These are phyloP conservation scores for Phania funesta DNA, from an alignment of 2,888 invertebrate genomes.

Conservation along the genomic window DNA sequence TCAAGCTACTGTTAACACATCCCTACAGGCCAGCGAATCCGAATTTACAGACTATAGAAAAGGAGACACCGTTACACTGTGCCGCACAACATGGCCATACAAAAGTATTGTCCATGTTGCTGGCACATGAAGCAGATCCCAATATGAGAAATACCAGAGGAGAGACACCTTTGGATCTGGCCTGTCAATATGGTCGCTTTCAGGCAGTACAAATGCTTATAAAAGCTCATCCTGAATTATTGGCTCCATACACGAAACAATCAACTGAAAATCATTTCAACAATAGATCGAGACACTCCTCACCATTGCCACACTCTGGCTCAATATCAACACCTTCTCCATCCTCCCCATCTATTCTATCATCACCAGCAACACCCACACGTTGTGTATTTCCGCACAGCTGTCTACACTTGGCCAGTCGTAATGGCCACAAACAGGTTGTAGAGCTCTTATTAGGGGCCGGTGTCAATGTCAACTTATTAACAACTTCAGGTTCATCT, in stretches of 20 bases:
- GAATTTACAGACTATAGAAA: slow-evolving; percentile 92
- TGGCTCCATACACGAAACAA: slow-evolving; percentile 84
- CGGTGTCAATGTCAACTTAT: slow-evolving; percentile 92
- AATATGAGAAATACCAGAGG: slow-evolving; percentile 91
- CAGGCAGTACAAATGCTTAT: slow-evolving; percentile 94
- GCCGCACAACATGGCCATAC: slow-evolving; percentile 96
- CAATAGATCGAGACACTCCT: slow-evolving; percentile 61
- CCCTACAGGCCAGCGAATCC: slow-evolving; percentile 91
- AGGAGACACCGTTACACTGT: slow-evolving; percentile 95
- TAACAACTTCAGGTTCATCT: slow-evolving; percentile 93
- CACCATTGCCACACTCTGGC: slow-evolving; percentile 77
- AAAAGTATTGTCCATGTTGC: slow-evolving; percentile 89
- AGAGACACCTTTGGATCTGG: slow-evolving; percentile 96
- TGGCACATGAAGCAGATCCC: slow-evolving; percentile 93
- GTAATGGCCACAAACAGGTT: slow-evolving; percentile 93
- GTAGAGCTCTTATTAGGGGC: slow-evolving; percentile 91
- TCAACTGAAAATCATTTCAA: slow-evolving; percentile 68
- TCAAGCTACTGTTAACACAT: slow-evolving; percentile 89
- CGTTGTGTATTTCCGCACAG: slow-evolving; percentile 82
- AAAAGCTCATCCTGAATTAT: slow-evolving; percentile 90
- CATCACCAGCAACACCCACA: slow-evolving; percentile 73
- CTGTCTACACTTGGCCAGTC: slow-evolving; percentile 97
- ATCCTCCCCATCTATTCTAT: slow-evolving; percentile 71
- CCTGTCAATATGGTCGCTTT: slow-evolving; percentile 92
- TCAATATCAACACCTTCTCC: slow-evolving; percentile 71